These are phyloP conservation scores for Microctonus aethiopoides DNA, from an alignment of 2,888 invertebrate species.

Conservation along the genomic window DNA sequence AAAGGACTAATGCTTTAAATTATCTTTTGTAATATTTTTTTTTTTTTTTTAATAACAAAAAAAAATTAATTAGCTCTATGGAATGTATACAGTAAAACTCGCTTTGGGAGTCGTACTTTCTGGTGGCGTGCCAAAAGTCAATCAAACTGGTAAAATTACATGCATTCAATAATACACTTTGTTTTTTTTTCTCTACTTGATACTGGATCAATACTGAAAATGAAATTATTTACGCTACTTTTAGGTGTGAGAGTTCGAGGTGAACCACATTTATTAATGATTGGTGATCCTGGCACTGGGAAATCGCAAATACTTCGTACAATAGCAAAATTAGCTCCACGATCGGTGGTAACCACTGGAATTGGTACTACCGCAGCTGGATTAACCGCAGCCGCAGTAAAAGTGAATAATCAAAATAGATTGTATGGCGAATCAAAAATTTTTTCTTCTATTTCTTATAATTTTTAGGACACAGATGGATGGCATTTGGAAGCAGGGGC, in stretches of 20 bases:
- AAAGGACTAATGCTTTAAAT: neutral
- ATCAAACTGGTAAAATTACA: slow-evolving; percentile 66
- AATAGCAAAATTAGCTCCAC: slow-evolving; percentile 74
- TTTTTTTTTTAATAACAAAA: slow-evolving; percentile 11
- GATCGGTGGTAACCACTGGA: slow-evolving; percentile 88
- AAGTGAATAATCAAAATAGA: slow-evolving; percentile 69
- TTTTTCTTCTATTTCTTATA: neutral
- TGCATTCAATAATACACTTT: neutral
- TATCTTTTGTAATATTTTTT: neutral
- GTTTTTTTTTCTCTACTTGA: neutral
- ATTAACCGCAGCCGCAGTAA: slow-evolving; percentile 86
- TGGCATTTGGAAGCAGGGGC: slow-evolving; percentile 95
- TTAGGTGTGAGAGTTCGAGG: slow-evolving; percentile 74
- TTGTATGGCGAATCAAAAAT: neutral
- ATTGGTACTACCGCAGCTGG: slow-evolving; percentile 89
- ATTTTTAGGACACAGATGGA: slow-evolving; percentile 78
- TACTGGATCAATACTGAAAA: neutral
- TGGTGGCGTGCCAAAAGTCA: slow-evolving; percentile 70
- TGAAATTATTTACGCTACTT: neutral
- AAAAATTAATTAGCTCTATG: slow-evolving; percentile 75
- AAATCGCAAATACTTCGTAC: slow-evolving; percentile 87
- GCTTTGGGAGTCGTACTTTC: slow-evolving; percentile 79
- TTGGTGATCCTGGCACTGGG: slow-evolving; percentile 91
- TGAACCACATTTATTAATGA: slow-evolving; percentile 85
- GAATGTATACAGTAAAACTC: slow-evolving; percentile 87